Base-by-base conservation (phyloP, 2,888 invertebrate species). In the Drosophila putrida region DNA sequence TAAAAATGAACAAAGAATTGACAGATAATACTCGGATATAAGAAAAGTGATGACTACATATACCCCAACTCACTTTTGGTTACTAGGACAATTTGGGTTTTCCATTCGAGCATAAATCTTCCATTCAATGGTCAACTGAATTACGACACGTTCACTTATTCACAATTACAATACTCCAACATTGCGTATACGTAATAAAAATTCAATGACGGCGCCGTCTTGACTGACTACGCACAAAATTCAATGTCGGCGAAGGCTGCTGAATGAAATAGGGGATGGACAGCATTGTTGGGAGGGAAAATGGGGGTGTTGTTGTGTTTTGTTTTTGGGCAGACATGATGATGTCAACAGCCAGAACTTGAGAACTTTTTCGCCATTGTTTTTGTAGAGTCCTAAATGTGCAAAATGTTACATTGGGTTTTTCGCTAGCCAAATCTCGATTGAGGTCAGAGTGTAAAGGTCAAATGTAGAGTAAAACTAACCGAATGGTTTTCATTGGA, bases 171-270 rank as follows among this genome's bases (percentile, higher is more conserved):
- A 39, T 43, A 36, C 33, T 36, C 15, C 36, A 46, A n/a, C 53
- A 33, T 62, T 68, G 60, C 69, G 78, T 72, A 64, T 72, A 72
- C 71, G 65, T 55, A 74, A 74, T 86, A 82, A 78, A 80, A 46
- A 41, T 57, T 58, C 33, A 57, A 51, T 49, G 55, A 46, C 13
- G 82, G 84, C 82, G 87, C 73, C 84, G 31, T 47, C 13, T 31
- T 27, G 82, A 81, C 87, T 86, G 61, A 54, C 65, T 63, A 68
- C 70, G 67, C 61, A 47, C 43, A 43, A 35, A 4, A 60, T 53
- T 36, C 58, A 6, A 27, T 35, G 71, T 50, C 68, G 65, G 36
- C 33, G 20, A 41, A 38, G 39, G 13, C 71, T 49, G 38, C 54
- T 61, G 36, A 62, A 38, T 62, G 35, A 51, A 58, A 43, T 2